Evolutionary conservation across 2,888 invertebrate species (phyloP).

Genomic region (Meandrusa payeni): DNA sequence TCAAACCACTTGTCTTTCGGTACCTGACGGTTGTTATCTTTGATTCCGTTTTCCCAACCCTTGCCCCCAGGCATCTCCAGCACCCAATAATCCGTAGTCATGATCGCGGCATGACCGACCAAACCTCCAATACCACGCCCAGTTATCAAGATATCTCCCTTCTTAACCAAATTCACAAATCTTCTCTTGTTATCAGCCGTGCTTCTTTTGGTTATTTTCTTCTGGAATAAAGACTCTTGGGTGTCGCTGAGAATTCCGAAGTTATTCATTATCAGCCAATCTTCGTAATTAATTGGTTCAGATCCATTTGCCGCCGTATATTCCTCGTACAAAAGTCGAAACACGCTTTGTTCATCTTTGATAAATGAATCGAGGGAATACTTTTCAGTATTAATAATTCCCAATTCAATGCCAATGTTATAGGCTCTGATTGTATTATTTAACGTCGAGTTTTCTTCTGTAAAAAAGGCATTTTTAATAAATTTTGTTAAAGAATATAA

Average conservation of each 20-base stretch:
- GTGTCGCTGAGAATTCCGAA: conserved; percentile 53
- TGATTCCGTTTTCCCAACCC: conserved; percentile 41
- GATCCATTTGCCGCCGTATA: conserved; percentile 41
- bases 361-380: conserved; percentile 50
- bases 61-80: conserved; percentile 52
- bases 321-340: conserved; percentile 46
- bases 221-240: conserved; percentile 49
- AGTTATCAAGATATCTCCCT: conserved; percentile 50
- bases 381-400: conserved; percentile 59
- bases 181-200: conserved; percentile 47
- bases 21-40: conserved; percentile 48
- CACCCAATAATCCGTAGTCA: conserved; percentile 51
- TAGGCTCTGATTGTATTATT: conserved; percentile 43
- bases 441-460: conserved; percentile 35
- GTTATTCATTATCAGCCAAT: conserved; percentile 60
- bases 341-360: conserved; percentile 49
- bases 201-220: conserved; percentile 49
- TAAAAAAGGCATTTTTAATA: conserved; percentile 35
- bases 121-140: conserved; percentile 42
- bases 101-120: conserved; percentile 53
- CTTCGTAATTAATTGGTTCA: conserved; percentile 47
- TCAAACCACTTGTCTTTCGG: conserved; percentile 50
- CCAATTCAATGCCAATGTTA: conserved; percentile 46
- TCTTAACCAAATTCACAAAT: conserved; percentile 48
- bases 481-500: too few relatives aligned